These are phyloP conservation scores for Diadema setosum DNA, from an alignment of 35 echinoderm and acorn worm genomes.

Conservation along the genomic window DNA sequence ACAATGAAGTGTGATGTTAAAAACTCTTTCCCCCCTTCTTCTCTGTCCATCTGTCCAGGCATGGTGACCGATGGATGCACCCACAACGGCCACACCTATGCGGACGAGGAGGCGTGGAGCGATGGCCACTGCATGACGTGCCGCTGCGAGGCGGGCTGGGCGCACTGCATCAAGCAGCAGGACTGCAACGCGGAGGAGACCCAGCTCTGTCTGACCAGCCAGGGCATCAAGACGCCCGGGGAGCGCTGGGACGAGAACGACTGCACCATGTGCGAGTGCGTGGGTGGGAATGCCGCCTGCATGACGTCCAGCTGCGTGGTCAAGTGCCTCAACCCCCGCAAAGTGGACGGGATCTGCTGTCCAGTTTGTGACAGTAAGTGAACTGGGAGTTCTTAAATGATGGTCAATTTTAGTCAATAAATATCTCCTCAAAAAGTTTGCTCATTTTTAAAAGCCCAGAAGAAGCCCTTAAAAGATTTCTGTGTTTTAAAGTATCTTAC, in stretches of 20 bases:
- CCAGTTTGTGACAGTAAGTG: constrained; percentile 92
- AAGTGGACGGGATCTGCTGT: constrained; percentile 76
- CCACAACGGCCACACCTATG: constrained; percentile 34
- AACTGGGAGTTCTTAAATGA: too few relatives aligned
- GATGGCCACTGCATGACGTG: constrained; percentile 62
- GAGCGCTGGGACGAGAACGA: constrained; percentile 86
- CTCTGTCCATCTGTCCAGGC: not conserved
- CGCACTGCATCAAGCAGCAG: constrained; percentile 59
- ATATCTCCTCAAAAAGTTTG: too few relatives aligned
- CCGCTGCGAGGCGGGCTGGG: constrained; percentile 36
- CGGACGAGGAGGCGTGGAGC: constrained; percentile 71
- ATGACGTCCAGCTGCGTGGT: constrained; percentile 65
- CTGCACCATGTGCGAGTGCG: constrained; percentile 82
- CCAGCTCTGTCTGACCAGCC: constrained; percentile 42
- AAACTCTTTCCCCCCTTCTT: too few relatives aligned
- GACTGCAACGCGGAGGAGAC: constrained; percentile 37
- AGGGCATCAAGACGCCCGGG: constrained; percentile 42
- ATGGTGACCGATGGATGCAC: constrained; percentile 64
- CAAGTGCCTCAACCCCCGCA: constrained; percentile 56
- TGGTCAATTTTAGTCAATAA: too few relatives aligned
- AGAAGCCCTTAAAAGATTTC: too few relatives aligned
- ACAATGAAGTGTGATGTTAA: too few relatives aligned
- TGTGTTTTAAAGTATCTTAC: too few relatives aligned
- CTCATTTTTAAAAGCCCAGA: too few relatives aligned
- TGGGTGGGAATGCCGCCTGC: constrained; percentile 56